Percentiles rank a stretch among this genome's conserved stretches.
Conservation (phyloP, 2,797 vertebrate species). For the Neostethus bicornis region DNA sequence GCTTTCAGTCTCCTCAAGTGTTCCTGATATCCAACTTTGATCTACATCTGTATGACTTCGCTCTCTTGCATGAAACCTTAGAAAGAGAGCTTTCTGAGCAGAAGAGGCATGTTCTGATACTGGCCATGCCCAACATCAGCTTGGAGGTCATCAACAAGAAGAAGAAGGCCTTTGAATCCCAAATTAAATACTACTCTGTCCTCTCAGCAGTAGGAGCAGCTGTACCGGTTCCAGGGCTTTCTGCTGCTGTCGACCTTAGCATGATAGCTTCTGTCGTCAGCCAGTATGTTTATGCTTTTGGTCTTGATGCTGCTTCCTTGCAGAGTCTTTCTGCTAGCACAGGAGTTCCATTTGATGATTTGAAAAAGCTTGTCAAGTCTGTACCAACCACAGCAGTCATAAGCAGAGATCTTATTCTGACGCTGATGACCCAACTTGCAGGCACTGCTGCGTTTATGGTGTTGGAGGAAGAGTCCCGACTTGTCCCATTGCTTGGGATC, state of each 20-base stretch:
- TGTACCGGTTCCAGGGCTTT: background rate
- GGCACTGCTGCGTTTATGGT: accelerated
- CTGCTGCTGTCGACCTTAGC: background rate
- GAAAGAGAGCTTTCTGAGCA: constrained; percentile 28
- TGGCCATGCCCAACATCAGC: constrained; percentile 9
- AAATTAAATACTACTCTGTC: background rate
- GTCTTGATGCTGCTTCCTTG: background rate
- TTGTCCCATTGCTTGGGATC: constrained; percentile 1
- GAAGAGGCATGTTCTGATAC: constrained; percentile 15
- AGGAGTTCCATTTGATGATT: background rate
- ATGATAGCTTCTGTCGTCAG: background rate
- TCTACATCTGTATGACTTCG: constrained; percentile 66
- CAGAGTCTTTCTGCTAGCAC: background rate
- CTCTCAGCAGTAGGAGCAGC: background rate
- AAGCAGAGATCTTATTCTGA: accelerated
- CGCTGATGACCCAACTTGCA: background rate
- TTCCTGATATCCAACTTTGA: constrained; percentile 74
- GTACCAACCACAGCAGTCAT: background rate
- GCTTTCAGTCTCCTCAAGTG: constrained; percentile 54
- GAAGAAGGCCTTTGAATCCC: constrained; percentile 1
- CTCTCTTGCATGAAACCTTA: constrained; percentile 9
- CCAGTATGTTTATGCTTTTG: background rate
- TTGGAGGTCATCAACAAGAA: constrained; percentile 11
- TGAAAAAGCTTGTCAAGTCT: background rate
- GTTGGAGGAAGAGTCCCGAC: background rate